phyloP scores from a whole-genome alignment of 2,888 invertebrate species.

The Aelia acuminata region DNA sequence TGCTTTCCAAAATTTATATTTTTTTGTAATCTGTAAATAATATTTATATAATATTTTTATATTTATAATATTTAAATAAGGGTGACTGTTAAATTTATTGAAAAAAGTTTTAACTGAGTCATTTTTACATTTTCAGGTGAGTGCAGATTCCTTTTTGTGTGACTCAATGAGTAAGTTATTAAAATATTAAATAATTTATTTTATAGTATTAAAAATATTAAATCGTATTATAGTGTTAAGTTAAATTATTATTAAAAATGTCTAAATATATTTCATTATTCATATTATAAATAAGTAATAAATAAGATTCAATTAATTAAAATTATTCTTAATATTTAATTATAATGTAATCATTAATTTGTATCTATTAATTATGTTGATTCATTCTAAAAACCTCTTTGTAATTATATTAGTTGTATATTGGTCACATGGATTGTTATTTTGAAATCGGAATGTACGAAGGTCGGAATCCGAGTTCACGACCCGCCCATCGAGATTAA shows the following conservation, averaged over 20 bases:
- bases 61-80: too few relatives aligned
- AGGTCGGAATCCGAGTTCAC: conserved; percentile 31
- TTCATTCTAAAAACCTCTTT: neutral
- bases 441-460: neutral
- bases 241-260: neutral
- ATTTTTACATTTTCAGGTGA: conserved; percentile 1
- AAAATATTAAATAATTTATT: neutral
- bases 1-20: neutral
- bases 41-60: too few relatives aligned
- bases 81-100: too few relatives aligned
- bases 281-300: too few relatives aligned
- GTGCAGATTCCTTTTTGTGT: conserved; percentile 33
- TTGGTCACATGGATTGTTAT: neutral
- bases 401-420: neutral
- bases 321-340: neutral
- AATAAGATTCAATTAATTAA: neutral
- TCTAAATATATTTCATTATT: too few relatives aligned
- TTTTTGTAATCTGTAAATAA: neutral
- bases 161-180: conserved; percentile 31
- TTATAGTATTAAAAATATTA: neutral
- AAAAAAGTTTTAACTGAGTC: neutral
- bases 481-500: neutral
- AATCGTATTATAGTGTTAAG: neutral
- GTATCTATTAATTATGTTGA: neutral
- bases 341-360: neutral